Base-by-base conservation (phyloP, 2,113 vertebrate species). In the Ursus arctos region DNA sequence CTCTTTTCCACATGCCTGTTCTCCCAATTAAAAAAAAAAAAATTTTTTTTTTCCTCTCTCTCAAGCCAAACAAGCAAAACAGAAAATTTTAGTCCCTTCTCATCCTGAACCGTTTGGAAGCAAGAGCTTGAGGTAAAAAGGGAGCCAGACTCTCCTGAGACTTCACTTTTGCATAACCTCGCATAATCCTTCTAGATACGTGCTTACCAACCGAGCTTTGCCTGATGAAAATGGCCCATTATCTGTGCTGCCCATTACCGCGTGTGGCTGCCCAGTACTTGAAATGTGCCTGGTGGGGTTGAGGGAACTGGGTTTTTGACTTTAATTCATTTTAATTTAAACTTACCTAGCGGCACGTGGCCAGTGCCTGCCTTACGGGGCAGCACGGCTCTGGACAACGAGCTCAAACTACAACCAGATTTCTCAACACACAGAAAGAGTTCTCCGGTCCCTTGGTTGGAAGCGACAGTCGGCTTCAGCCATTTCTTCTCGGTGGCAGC, bases 1-100 rank as follows among this genome's bases (percentile, higher is more conserved):
- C 4, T 84, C 22, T 67, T 36, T 59, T 74, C 55, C 49, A 40
- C 9, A 19, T 55, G 19, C 9, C 18, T 43, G n/a, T 72, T 89
- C 40, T 77, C 53, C 24, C n/a, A 28, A 36, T 81, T 55, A 36
- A 36, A 67, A 63, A 71, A 92, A n/a, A 26, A 51, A 26, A 43
- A 88, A 31, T 2, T 14, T 33, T n/a, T n/a, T n/a, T 21, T 55
- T n/a, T 11, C 11, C 2, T 49, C 1, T 26, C 9, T 94, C 65
- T 92, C 26, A 74, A 74, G 10, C 24, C 31, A 84, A 81, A 53
- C 65, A 28, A 53, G 26, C 69, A 93, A 36, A 31, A 71, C 24
- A 47, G 24, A 71, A 96, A 53, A 95, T 85, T 85, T 40, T 65
- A 77, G 51, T 82, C 47, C 7, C 4, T 59, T 85, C 67, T 92